Evolutionary conservation across 2,797 vertebrate species (phyloP).

Genomic region (Linurgus olivaceus): DNA sequence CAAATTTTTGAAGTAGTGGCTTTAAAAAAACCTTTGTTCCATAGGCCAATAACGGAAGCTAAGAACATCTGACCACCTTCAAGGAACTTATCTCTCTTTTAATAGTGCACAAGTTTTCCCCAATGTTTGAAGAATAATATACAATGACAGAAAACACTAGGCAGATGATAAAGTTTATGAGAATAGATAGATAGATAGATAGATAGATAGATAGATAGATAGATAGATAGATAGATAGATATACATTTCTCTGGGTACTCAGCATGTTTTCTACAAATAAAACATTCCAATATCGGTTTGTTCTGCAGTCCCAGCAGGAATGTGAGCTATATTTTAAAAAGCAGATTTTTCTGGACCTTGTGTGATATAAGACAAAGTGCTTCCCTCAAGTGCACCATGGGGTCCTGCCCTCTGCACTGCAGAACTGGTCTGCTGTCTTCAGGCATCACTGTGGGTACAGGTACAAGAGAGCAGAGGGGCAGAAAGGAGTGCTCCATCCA

Average conservation of each 20-base stretch:
- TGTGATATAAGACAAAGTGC: not conserved
- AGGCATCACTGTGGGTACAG: not conserved
- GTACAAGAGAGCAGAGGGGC: not conserved
- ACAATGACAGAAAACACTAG: not conserved
- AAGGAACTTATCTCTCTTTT: not conserved
- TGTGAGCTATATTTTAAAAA: not conserved
- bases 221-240: not conserved
- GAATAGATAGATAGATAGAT: not conserved
- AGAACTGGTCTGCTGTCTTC: not conserved
- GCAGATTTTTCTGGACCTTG: not conserved
- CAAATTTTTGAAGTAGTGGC: not conserved
- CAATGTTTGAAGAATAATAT: not conserved
- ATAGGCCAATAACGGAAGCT: not conserved
- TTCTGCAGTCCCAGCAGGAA: not conserved
- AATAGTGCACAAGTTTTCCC: not conserved
- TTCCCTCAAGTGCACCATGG: not conserved
- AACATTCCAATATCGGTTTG: not conserved
- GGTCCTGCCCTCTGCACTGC: not conserved
- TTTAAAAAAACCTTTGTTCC: not conserved
- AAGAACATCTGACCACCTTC: not conserved
- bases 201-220: not conserved
- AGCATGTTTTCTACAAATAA: not conserved
- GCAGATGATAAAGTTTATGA: not conserved
- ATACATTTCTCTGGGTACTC: not conserved
- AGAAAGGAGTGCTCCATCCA: not conserved